Conservation (phyloP, 2,888 invertebrate genomes). For the Phyto melanocephala region DNA sequence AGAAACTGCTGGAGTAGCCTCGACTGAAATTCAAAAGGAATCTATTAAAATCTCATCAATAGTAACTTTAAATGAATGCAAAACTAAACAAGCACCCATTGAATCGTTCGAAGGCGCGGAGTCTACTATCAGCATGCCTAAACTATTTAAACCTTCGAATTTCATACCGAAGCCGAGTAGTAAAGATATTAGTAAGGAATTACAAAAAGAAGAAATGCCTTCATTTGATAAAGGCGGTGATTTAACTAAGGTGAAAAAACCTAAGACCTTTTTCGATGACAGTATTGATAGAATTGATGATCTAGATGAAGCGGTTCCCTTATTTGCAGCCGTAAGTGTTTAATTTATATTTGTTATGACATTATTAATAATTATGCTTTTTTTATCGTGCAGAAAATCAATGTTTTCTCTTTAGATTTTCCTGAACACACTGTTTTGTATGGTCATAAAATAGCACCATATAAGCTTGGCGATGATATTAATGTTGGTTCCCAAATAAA, state of each 20-base stretch:
- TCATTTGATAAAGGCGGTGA: not conserved
- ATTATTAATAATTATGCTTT: not conserved
- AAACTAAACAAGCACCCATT: not conserved
- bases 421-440: conserved; percentile 70
- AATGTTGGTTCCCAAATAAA: conserved; percentile 63
- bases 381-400: conserved; percentile 68
- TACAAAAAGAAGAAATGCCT: not conserved
- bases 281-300: conserved; percentile 47
- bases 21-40: not conserved
- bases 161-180: not conserved
- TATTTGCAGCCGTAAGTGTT: conserved; percentile 71
- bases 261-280: conserved; percentile 36
- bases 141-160: not conserved
- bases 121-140: not conserved
- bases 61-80: too few species aligned
- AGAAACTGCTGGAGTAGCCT: not conserved
- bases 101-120: conserved; percentile 15
- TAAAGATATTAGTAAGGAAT: too few species aligned
- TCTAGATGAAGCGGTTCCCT: conserved; percentile 72
- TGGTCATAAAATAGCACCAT: conserved; percentile 66
- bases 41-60: too few species aligned
- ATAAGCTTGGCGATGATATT: conserved; percentile 43
- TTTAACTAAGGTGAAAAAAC: not conserved
- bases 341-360: not conserved
- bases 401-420: conserved; percentile 71